Evolutionary conservation across 2,888 invertebrate genomes (phyloP), one percentile per base, ranked within the genome.

Genomic region (Pyrocoelia pectoralis): DNA sequence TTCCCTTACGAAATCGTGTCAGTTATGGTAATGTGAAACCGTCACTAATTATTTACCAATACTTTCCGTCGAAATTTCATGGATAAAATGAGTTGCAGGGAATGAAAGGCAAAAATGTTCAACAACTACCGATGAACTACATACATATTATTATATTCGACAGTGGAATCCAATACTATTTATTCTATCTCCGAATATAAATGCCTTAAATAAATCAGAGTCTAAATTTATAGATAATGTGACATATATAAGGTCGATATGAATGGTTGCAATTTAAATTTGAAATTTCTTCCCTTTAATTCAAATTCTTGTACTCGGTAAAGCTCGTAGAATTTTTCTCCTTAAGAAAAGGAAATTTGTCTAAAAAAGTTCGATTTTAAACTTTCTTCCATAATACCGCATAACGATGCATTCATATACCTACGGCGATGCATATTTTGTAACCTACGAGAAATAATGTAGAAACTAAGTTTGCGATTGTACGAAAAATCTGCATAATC

Each of bases 1-100:
- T 66, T 67, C 54, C 53, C 56, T 66, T 58, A 56, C 54, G 62
- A 24, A 60, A 56, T 57, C 61, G 55, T 49, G 29, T 43, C 49
- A 57, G 33, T 57, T 53, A 58, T 59, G 41, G 15, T 17, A 46
- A 46, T 24, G 6, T 24, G 24, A 24, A 24, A 24, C 24, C 24
- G 3, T 5, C 24, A 5, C 15, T 46, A 17, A 46, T 46, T 43
- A 46, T 28, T 28, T 17, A 17, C 10, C 9, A 18, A 46, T 17
- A 46, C 17, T 46, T 46, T 18, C 17, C 8, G 13, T n/a, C n/a
- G 2, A 13, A 12, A 43, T 43, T 13, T 43, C 2, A 43, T 8
- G 15, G 8, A n/a, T 13, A n/a, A n/a, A n/a, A n/a, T n/a, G n/a
- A n/a, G n/a, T 43, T 13, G 15, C 3, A 2, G 8, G 28, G 43